Evolutionary conservation across 2,113 vertebrate species (phyloP).

Genomic region (Rhizomys pruinosus): DNA sequence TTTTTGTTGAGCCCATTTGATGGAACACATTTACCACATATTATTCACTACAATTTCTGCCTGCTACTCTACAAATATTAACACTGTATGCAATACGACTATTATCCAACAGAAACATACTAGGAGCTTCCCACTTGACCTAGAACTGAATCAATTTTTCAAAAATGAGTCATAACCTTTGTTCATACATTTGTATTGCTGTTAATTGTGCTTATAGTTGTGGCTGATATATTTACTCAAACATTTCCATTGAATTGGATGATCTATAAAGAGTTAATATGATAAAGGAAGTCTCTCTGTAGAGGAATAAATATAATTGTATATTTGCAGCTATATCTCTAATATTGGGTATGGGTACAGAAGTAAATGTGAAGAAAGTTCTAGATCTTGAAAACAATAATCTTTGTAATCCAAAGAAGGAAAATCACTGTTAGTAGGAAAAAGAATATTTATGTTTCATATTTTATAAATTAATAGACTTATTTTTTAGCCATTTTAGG

Average conservation of each 20-base stretch:
- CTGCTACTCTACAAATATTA: conserved; percentile 24
- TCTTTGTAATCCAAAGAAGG: neutral
- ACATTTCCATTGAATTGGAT: conserved; percentile 33
- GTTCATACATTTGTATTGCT: conserved; percentile 41
- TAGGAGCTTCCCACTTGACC: conserved; percentile 43
- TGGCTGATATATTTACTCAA: conserved; percentile 45
- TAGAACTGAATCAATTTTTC: conserved; percentile 54
- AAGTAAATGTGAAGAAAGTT: conserved; percentile 22
- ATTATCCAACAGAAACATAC: conserved; percentile 38
- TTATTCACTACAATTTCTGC: neutral
- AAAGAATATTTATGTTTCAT: neutral
- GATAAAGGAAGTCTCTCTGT: neutral
- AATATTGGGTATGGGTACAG: neutral
- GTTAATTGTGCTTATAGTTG: conserved; percentile 49
- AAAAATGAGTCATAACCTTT: conserved; percentile 44
- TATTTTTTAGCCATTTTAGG: neutral
- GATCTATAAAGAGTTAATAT: neutral
- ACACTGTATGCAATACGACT: neutral
- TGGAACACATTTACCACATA: neutral
- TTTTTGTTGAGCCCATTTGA: neutral
- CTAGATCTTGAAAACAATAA: neutral
- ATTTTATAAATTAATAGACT: conserved; percentile 14
- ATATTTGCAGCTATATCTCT: neutral
- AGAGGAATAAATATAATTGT: neutral
- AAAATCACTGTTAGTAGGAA: conserved; percentile 25